Evolutionary conservation across 2,797 vertebrate species (phyloP), one percentile per base, ranked within the genome.

Genomic region (Rhynchotus rufescens): DNA sequence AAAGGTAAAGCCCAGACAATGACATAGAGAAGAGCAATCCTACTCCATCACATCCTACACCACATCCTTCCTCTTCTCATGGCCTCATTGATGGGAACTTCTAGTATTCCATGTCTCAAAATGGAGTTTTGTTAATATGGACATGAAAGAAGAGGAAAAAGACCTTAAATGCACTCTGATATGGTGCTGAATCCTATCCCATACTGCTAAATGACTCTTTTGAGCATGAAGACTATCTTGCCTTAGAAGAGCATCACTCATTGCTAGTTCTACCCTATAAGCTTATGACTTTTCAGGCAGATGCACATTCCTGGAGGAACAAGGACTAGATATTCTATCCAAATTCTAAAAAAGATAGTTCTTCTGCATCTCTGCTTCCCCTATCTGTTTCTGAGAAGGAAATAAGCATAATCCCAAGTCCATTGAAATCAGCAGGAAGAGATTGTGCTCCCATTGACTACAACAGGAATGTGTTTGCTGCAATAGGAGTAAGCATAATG

Each of bases 391-490:
- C 47, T 32, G 52, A 67, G 47, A 14, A 84, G 34, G 71, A 86
- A 84, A 34, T 44, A 49, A 84, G 32, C 12, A 82, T 73, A 90
- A 88, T 59, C 45, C 12, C 68, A 86, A 86, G 57, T 82, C 61
- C 10, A 23, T 8, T 68, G 76, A 90, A 90, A 67, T 71, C 65
- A 86, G 23, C 40, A 81, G 72, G 49, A 87, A 56, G 45, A 40
- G 56, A 8, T 71, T 81, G 36, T 49, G 13, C 8, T 90, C 28
- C 61, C 26, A 16, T 52, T 84, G 75, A 67, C 49, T 68, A 28
- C 19, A 68, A 2, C 6, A 62, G 21, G 64, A 81, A 38, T 65
- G 12, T 68, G 47, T 49, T 23, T 12, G 61, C 49, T 75, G 25
- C 14, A 67, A 2, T 8, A 72, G 25, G 60, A 81, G 34, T 64